Conservation (phyloP, 2,797 vertebrate species). For the Microchirus variegatus region DNA sequence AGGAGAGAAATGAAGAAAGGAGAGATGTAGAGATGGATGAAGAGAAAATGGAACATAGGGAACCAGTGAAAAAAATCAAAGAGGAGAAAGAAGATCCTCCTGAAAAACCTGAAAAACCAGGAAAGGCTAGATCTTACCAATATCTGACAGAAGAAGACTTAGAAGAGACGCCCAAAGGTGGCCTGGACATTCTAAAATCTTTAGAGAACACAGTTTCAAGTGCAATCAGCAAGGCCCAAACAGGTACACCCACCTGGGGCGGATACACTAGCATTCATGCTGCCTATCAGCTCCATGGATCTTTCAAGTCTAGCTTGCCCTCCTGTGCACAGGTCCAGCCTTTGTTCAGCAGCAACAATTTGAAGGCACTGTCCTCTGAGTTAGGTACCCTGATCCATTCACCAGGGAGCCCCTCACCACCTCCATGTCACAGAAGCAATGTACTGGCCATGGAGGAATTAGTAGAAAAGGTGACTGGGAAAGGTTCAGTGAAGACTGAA, state of each 20-base stretch:
- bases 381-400: constrained; percentile 83
- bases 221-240: constrained; percentile 98
- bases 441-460: constrained; percentile 97
- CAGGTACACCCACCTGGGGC: constrained; percentile 96
- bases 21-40: constrained; percentile 73
- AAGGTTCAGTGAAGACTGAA: constrained; percentile 85
- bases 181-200: constrained; percentile 95
- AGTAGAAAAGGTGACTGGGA: constrained; percentile 96
- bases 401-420: constrained; percentile 88
- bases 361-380: constrained; percentile 85
- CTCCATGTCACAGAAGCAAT: constrained; percentile 93
- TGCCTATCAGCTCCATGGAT: constrained; percentile 94
- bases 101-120: constrained; percentile 71
- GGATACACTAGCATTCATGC: constrained; percentile 98
- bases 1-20: constrained; percentile 83
- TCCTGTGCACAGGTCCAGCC: constrained; percentile 90
- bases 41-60: constrained; percentile 72
- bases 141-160: constrained; percentile 97
- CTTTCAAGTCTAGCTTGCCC: constrained; percentile 84
- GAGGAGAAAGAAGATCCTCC: constrained; percentile 89
- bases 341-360: constrained; percentile 83
- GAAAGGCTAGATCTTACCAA: constrained; percentile 84
- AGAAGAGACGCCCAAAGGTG: constrained; percentile 92
- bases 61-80: constrained; percentile 89
- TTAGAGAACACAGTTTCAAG: constrained; percentile 96